Percentiles rank a stretch among this genome's conserved stretches.
These are phyloP conservation scores for Atta texana DNA, from an alignment of 1,140 invertebrate species.

Conservation along the genomic window DNA sequence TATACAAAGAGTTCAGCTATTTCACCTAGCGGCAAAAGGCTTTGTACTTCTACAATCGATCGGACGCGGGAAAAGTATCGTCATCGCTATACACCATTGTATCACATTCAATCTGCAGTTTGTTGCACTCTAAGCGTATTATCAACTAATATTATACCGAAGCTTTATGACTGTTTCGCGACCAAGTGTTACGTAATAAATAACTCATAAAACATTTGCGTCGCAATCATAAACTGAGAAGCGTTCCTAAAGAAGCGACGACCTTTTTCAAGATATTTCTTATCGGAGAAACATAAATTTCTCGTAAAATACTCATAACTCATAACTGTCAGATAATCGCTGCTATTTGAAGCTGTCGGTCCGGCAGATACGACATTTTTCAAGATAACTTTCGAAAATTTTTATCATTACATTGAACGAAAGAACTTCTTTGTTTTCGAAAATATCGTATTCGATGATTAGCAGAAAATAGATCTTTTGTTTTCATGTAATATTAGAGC, in stretches of 20 bases:
- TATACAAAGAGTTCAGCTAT: constrained; percentile 25
- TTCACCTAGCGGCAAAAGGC: not conserved
- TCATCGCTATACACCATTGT: not conserved
- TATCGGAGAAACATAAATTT: constrained; percentile 29
- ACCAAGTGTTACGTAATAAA: constrained; percentile 30
- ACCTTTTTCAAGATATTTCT: constrained; percentile 26
- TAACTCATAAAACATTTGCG: constrained; percentile 20
- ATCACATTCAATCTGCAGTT: not conserved
- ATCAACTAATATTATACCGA: constrained; percentile 47
- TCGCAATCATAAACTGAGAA: constrained; percentile 35
- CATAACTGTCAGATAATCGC: not conserved
- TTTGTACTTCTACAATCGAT: constrained; percentile 46
- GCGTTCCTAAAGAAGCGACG: constrained; percentile 5
- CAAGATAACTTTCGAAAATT: not conserved
- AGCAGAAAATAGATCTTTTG: constrained; percentile 23
- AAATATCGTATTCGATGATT: not conserved
- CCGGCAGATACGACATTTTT: too few relatives aligned
- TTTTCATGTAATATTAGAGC: constrained; percentile 11
- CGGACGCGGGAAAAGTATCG: constrained; percentile 23
- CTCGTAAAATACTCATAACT: constrained; percentile 1
- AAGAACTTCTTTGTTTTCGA: not conserved
- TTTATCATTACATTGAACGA: not conserved
- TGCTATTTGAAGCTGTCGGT: not conserved
- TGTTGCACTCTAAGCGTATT: constrained; percentile 10
- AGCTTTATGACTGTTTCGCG: constrained; percentile 27